Conservation (phyloP, 2,113 vertebrate genomes). For the Corvus hawaiiensis region DNA sequence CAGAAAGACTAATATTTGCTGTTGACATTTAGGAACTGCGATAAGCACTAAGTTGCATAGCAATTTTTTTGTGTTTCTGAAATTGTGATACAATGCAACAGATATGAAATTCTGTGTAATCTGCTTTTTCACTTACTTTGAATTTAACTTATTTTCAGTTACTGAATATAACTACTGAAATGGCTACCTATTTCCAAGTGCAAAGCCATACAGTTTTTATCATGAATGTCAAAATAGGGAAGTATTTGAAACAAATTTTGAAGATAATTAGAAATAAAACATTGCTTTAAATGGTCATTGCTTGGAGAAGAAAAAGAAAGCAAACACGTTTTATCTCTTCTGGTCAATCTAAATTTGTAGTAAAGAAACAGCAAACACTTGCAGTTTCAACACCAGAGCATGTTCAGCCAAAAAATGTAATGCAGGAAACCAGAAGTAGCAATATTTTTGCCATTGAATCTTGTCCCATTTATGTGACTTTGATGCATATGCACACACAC, state of each 20-base stretch:
- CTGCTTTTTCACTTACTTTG: not conserved
- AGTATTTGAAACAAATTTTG: not conserved
- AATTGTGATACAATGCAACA: not conserved
- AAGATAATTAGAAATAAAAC: not conserved
- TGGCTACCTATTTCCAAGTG: not conserved
- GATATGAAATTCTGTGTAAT: not conserved
- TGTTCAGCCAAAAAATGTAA: not conserved
- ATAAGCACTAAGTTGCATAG: not conserved
- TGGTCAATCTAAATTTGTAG: not conserved
- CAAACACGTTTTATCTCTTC: not conserved
- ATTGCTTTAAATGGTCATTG: not conserved
- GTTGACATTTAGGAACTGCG: not conserved
- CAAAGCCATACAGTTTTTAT: not conserved
- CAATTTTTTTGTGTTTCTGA: not conserved
- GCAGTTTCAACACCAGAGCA: not conserved
- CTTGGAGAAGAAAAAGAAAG: not conserved
- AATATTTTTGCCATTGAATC: not conserved
- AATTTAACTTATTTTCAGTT: not conserved
- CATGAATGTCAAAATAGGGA: not conserved
- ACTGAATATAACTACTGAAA: not conserved
- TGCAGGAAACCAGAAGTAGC: not conserved
- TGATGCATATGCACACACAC: accelerated
- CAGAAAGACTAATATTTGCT: not conserved
- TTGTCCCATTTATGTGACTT: not conserved
- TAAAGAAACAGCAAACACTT: not conserved